Percentiles rank a stretch among this genome's conserved stretches.
phyloP scores from a whole-genome alignment of 2,113 vertebrate genomes.

The Zeus faber region DNA sequence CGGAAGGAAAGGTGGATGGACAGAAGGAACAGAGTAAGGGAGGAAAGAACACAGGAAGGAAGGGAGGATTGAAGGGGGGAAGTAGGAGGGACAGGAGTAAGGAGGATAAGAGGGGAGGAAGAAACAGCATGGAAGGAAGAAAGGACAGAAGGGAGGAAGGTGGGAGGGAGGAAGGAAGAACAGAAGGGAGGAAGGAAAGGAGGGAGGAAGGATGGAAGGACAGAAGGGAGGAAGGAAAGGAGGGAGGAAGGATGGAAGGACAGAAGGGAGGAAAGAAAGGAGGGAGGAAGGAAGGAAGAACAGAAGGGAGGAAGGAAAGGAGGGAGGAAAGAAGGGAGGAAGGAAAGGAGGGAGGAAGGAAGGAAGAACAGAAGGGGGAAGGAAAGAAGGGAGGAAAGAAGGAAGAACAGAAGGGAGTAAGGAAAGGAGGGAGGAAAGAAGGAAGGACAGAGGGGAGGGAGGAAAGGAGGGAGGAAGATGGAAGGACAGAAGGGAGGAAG shows the following conservation, averaged over 20 bases:
- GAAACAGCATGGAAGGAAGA: background rate
- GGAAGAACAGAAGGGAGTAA: conserved; percentile 47
- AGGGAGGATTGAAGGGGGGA: too few relatives aligned
- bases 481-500: background rate
- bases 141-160: background rate
- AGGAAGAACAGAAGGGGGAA: background rate
- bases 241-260: background rate
- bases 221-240: conserved; percentile 40
- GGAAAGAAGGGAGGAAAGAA: conserved; percentile 18
- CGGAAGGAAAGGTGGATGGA: too few relatives aligned
- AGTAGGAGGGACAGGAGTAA: background rate
- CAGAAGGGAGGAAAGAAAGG: background rate
- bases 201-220: conserved; percentile 29
- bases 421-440: background rate
- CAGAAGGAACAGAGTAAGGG: too few relatives aligned
- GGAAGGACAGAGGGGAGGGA: background rate
- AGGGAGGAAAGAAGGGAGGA: background rate
- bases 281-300: background rate
- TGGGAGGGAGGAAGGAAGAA: too few relatives aligned
- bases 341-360: background rate
- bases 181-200: background rate
- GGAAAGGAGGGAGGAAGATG: background rate
- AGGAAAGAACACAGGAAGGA: too few relatives aligned
- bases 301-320: background rate
- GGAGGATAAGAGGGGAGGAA: too few relatives aligned